Percentiles rank a stretch among this genome's conserved stretches.
phyloP scores from a whole-genome alignment of 2,888 invertebrate species.

The Idaea dimidiata region DNA sequence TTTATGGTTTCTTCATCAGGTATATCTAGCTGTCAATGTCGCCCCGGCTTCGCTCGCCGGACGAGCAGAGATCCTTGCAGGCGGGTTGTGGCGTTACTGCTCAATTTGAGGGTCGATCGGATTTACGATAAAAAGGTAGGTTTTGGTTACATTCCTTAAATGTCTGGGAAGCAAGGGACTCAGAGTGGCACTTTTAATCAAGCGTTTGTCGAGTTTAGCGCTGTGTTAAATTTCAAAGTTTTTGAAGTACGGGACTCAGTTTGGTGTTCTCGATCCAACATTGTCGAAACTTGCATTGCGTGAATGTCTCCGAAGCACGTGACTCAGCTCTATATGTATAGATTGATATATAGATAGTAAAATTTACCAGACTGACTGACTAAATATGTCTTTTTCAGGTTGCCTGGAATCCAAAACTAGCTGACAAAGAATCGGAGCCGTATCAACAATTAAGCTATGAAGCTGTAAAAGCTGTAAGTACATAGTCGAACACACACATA shows the following conservation, averaged over 20 bases:
- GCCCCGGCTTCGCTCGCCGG: conserved; percentile 87
- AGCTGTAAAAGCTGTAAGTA: conserved; percentile 91
- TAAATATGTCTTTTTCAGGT: conserved; percentile 66
- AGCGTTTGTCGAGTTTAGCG: too few relatives aligned
- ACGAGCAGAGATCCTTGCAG: conserved; percentile 89
- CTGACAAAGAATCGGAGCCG: conserved; percentile 88
- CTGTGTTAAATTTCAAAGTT: too few relatives aligned
- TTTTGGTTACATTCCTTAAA: background rate
- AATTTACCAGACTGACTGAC: too few relatives aligned
- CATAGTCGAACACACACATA: too few relatives aligned
- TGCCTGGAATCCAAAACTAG: conserved; percentile 87
- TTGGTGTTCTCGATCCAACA: too few relatives aligned
- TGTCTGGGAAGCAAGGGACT: too few relatives aligned
- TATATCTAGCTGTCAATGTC: conserved; percentile 93
- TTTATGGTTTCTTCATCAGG: conserved; percentile 56
- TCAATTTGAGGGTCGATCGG: conserved; percentile 90
- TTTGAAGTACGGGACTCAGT: too few relatives aligned
- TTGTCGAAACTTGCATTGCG: too few relatives aligned
- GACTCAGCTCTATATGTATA: too few relatives aligned
- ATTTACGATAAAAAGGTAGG: conserved; percentile 86
- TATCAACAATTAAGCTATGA: conserved; percentile 92
- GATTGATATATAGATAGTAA: too few relatives aligned
- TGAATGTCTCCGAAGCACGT: too few relatives aligned
- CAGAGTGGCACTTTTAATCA: too few relatives aligned
- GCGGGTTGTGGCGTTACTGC: conserved; percentile 87